phyloP scores from a whole-genome alignment of 2,113 vertebrate species.

The Struthidea cinerea region DNA sequence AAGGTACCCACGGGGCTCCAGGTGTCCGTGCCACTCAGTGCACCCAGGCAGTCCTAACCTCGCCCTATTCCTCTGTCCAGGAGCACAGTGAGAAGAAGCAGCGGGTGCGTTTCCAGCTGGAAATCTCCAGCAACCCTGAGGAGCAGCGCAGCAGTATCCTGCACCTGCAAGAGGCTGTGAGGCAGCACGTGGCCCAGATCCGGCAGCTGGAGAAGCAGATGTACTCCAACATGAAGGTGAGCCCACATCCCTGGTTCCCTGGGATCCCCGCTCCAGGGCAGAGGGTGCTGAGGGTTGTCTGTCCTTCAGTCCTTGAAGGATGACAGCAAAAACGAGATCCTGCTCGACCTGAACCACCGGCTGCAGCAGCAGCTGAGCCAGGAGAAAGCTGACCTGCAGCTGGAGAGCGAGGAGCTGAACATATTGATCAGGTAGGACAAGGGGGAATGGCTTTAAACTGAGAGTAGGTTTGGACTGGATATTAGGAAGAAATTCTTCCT shows the following conservation, averaged over 20 bases:
- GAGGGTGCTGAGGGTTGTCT: background rate
- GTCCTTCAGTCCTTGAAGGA: conserved; percentile 84
- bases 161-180: conserved; percentile 91
- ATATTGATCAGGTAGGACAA: conserved; percentile 88
- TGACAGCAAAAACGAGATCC: conserved; percentile 80
- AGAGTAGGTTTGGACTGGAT: background rate
- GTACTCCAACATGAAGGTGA: conserved; percentile 92
- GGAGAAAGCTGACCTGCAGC: conserved; percentile 91
- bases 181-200: conserved; percentile 93
- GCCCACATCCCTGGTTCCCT: background rate
- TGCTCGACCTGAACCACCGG: conserved; percentile 85
- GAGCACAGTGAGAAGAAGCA: conserved; percentile 99
- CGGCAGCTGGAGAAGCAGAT: conserved; percentile 95
- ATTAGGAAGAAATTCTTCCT: background rate
- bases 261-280: rapidly evolving
- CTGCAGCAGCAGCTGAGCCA: conserved; percentile 94
- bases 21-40: rapidly evolving
- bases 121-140: conserved; percentile 97
- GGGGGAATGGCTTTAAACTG: background rate
- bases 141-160: conserved; percentile 97
- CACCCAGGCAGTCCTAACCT: background rate
- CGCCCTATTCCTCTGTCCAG: conserved; percentile 52
- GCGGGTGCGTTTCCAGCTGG: conserved; percentile 95
- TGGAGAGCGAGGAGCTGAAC: conserved; percentile 97
- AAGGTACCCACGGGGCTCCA: conserved; percentile 73